phyloP scores from a whole-genome alignment of 2,113 vertebrate species.

The Poecile atricapillus region DNA sequence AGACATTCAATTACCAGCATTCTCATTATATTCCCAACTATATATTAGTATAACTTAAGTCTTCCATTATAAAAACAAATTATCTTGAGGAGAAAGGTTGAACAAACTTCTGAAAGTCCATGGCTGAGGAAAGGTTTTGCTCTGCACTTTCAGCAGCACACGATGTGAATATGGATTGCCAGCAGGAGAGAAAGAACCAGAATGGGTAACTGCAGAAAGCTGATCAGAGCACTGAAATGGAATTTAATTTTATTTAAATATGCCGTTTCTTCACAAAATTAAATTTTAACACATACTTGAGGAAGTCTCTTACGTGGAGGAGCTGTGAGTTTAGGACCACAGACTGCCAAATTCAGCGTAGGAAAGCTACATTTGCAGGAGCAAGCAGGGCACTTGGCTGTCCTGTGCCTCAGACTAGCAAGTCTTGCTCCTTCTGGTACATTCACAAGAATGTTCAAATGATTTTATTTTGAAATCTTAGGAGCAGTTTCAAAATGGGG shows the following conservation, averaged over 20 bases:
- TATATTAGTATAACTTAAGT: neutral
- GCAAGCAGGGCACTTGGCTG: neutral
- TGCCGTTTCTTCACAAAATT: neutral
- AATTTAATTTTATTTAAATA: constrained; percentile 10
- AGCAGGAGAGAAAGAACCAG: neutral
- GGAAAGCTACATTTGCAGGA: neutral
- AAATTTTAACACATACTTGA: neutral
- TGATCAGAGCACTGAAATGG: neutral
- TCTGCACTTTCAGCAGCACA: neutral
- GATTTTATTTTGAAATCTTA: neutral
- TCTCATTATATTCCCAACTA: neutral
- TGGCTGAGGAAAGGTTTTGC: constrained; percentile 12
- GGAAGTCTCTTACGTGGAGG: neutral
- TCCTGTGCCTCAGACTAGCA: neutral
- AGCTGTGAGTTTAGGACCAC: neutral
- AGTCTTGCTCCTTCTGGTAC: neutral
- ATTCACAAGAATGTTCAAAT: neutral
- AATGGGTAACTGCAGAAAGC: neutral
- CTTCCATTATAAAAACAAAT: neutral
- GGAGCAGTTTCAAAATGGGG: neutral
- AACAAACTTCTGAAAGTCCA: neutral
- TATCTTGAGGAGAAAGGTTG: neutral
- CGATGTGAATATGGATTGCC: neutral
- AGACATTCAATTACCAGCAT: neutral
- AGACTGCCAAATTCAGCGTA: neutral